Evolutionary conservation across 2,888 invertebrate species (phyloP).

Genomic region (Clivina fossor): DNA sequence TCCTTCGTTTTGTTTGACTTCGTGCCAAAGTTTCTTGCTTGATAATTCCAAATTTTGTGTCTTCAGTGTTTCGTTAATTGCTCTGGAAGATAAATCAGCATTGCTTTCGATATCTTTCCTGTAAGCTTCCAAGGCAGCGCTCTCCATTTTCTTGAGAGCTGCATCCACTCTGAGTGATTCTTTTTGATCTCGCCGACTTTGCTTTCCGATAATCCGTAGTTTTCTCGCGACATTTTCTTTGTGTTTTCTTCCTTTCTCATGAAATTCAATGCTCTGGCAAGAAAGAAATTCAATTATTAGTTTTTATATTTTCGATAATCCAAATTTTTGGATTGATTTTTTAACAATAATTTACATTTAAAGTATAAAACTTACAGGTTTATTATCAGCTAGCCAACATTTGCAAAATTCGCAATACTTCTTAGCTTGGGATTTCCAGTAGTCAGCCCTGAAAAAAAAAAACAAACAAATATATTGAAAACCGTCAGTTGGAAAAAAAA

Average conservation of each 20-base stretch:
- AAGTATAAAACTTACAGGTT: constrained; percentile 67
- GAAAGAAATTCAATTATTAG: background rate
- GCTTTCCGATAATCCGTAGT: constrained; percentile 80
- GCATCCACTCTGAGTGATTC: constrained; percentile 75
- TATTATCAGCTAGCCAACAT: constrained; percentile 98
- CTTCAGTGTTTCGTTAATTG: constrained; percentile 48
- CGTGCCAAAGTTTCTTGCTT: constrained; percentile 69
- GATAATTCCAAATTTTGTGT: constrained; percentile 45
- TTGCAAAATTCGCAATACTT: constrained; percentile 98
- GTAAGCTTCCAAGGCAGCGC: constrained; percentile 86
- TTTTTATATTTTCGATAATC: background rate
- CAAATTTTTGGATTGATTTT: background rate
- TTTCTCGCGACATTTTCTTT: constrained; percentile 88
- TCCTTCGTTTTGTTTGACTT: constrained; percentile 75
- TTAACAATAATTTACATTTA: constrained; percentile 8
- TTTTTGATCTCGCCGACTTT: constrained; percentile 77
- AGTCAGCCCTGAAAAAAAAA: constrained; percentile 76
- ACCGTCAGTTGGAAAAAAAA: too few relatives aligned
- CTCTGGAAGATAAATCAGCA: constrained; percentile 64
- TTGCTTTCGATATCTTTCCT: constrained; percentile 77
- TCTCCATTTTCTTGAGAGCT: constrained; percentile 86
- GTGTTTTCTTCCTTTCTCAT: constrained; percentile 90
- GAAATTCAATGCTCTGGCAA: constrained; percentile 66
- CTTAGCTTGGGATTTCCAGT: constrained; percentile 94
- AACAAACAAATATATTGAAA: constrained; percentile 39